These are phyloP conservation scores for Fopius arisanus DNA, from an alignment of 1,140 invertebrate genomes.

Conservation along the genomic window DNA sequence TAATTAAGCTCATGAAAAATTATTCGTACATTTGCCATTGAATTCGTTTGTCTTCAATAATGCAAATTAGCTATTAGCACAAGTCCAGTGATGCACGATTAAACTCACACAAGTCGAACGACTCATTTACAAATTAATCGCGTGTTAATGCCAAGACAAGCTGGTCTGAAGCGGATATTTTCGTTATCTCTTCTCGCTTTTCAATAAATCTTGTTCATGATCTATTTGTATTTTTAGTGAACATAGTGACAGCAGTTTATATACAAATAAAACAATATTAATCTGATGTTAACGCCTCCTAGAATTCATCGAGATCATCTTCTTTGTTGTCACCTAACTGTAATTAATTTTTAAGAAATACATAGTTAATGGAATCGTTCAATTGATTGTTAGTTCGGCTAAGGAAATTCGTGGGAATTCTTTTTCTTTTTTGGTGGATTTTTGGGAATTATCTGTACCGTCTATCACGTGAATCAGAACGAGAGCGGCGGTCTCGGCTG, in stretches of 20 bases:
- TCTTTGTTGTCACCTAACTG: slow-evolving; percentile 52
- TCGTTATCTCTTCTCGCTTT: slow-evolving; percentile 8
- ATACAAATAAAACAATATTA: slow-evolving; percentile 48
- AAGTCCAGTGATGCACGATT: slow-evolving; percentile 7
- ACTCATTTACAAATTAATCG: slow-evolving; percentile 21
- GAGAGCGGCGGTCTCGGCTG: slow-evolving; percentile 62
- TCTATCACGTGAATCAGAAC: slow-evolving; percentile 64
- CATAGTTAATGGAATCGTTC: background rate
- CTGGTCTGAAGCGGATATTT: background rate
- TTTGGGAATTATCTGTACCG: slow-evolving; percentile 50
- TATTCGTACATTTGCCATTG: background rate
- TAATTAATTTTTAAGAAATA: slow-evolving; percentile 35
- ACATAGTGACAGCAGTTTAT: slow-evolving; percentile 40
- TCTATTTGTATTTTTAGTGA: slow-evolving; percentile 18
- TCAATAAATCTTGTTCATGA: background rate
- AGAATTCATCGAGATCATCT: slow-evolving; percentile 42
- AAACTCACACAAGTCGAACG: slow-evolving; percentile 27
- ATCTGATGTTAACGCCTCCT: slow-evolving; percentile 35
- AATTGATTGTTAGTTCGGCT: background rate
- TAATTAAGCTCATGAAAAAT: background rate
- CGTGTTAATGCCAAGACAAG: background rate
- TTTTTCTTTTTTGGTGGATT: background rate
- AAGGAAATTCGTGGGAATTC: background rate
- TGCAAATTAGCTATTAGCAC: background rate
- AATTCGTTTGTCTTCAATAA: background rate